phyloP scores from a whole-genome alignment of 2,797 vertebrate genomes.

The Poecilia velifera region DNA sequence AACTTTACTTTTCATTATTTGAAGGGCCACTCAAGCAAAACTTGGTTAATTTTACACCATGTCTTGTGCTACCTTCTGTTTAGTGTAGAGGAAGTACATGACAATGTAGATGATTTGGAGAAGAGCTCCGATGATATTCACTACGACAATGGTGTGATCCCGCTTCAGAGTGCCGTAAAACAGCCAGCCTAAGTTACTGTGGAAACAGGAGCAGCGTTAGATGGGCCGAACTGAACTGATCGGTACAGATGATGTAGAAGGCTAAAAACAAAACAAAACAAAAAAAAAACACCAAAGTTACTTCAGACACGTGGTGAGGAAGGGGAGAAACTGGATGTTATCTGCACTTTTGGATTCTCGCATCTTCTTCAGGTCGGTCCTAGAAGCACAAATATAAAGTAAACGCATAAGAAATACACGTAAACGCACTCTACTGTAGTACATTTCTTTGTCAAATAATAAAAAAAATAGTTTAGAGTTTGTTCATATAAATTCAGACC shows the following conservation, averaged over 20 bases:
- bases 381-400: slow-evolving; percentile 43
- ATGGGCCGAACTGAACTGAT: neutral
- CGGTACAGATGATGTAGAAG: neutral
- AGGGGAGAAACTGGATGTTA: slow-evolving; percentile 89
- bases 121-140: slow-evolving; percentile 86
- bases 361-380: slow-evolving; percentile 87
- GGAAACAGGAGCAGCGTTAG: slow-evolving; percentile 35
- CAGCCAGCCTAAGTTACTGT: slow-evolving; percentile 92
- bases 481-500: neutral
- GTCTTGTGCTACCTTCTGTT: slow-evolving; percentile 80
- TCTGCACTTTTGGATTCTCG: slow-evolving; percentile 83
- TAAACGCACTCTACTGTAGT: neutral
- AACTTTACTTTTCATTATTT: neutral
- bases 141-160: slow-evolving; percentile 84
- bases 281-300: slow-evolving; percentile 48
- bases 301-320: slow-evolving; percentile 83
- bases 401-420: neutral
- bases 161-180: slow-evolving; percentile 89
- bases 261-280: neutral
- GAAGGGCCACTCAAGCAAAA: neutral
- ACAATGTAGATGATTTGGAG: slow-evolving; percentile 89
- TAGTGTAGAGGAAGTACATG: slow-evolving; percentile 84
- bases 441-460: neutral
- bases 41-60: neutral
- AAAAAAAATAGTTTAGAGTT: neutral